Evolutionary conservation across 2,797 vertebrate species (phyloP).

Genomic region (Pipistrellus pygmaeus): DNA sequence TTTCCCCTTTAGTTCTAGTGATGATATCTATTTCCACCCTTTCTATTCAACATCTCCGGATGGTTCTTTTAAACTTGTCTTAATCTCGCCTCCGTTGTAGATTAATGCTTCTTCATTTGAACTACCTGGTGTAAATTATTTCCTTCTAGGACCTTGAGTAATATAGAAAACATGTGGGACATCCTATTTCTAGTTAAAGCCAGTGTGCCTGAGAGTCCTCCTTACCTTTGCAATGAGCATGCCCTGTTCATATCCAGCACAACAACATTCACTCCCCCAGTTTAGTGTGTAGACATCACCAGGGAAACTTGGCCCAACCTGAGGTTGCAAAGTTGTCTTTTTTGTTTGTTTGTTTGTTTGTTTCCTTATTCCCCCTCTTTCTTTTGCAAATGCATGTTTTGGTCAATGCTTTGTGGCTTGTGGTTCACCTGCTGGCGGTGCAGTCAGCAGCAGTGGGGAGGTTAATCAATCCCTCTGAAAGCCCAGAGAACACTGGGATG

Average conservation of each 20-base stretch:
- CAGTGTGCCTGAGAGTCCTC: not conserved
- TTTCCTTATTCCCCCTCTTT: not conserved
- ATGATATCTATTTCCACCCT: not conserved
- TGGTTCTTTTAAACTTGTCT: not conserved
- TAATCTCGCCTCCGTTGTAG: not conserved
- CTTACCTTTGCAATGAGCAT: not conserved
- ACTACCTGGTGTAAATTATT: not conserved
- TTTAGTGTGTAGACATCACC: not conserved
- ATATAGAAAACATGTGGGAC: not conserved
- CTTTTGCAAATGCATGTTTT: conserved; percentile 53
- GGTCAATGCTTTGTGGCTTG: conserved; percentile 67
- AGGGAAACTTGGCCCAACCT: not conserved
- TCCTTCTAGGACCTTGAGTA: not conserved
- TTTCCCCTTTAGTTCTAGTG: not conserved
- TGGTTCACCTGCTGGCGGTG: conserved; percentile 45
- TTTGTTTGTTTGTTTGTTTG: not conserved
- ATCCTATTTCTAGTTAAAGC: not conserved
- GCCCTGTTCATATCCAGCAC: not conserved
- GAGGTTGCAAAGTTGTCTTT: not conserved
- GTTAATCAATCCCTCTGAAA: conserved; percentile 35
- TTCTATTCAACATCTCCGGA: not conserved
- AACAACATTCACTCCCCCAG: not conserved
- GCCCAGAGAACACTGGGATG: not conserved
- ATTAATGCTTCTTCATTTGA: not conserved
- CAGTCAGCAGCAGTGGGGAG: not conserved